Conservation (phyloP, 1,140 invertebrate species). For the Scylla paramamosain region DNA sequence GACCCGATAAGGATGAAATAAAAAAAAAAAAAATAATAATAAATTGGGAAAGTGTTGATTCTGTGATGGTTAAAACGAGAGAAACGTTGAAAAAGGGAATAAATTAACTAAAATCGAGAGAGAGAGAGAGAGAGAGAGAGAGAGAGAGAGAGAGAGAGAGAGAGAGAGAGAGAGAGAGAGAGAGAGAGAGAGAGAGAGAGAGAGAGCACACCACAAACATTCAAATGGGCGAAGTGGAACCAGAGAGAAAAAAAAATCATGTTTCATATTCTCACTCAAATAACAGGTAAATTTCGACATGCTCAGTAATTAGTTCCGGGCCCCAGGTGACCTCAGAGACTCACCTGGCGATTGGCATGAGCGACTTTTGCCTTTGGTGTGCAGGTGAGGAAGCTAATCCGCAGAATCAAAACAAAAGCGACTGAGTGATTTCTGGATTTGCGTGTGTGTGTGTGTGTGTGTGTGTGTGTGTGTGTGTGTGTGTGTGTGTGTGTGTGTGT, state of each 20-base stretch:
- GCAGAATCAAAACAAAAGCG: neutral
- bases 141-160: neutral
- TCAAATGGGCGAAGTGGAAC: no score
- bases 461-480: conserved; percentile 20
- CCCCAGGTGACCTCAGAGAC: neutral
- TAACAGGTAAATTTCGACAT: no score
- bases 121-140: neutral
- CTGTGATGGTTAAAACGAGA: no score
- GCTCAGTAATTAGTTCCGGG: no score
- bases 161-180: neutral
- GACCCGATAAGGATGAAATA: no score
- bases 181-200: no score
- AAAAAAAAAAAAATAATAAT: no score
- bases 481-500: neutral
- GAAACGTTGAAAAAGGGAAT: no score
- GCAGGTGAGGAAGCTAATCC: neutral
- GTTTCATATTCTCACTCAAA: no score
- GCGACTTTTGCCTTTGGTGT: neutral
- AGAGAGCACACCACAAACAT: no score
- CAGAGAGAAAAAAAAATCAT: no score
- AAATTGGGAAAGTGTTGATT: no score
- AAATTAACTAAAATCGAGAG: neutral
- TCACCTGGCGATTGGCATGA: neutral
- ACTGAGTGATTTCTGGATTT: neutral
- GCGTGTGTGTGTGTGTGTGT: conserved; percentile 11